A percentile compares a stretch with the other conserved stretches of the same genome.
These are phyloP conservation scores for Pocota personata DNA, from an alignment of 2,888 invertebrate species.

Conservation along the genomic window DNA sequence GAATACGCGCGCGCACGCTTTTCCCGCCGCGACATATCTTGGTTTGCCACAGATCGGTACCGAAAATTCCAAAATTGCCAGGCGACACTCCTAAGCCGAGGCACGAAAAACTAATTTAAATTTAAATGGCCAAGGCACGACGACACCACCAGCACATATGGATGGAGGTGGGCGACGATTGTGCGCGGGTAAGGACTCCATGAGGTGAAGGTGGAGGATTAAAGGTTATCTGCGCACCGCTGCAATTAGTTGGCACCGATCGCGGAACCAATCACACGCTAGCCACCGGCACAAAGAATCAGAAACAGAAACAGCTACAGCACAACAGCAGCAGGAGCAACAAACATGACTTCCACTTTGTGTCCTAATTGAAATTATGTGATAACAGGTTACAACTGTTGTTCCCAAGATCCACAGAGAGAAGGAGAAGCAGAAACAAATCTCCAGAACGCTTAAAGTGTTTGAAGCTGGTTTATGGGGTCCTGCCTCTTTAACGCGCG, in stretches of 20 bases:
- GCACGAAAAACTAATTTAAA: slow-evolving; percentile 81
- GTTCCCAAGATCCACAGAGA: slow-evolving; percentile 39
- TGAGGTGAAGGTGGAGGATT: slow-evolving; percentile 64
- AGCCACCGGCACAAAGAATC: slow-evolving; percentile 53
- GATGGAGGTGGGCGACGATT: slow-evolving; percentile 1
- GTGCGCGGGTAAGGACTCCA: slow-evolving; percentile 20
- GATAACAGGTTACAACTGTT: slow-evolving; percentile 74
- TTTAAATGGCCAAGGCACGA: slow-evolving; percentile 79
- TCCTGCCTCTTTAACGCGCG: slow-evolving; percentile 70
- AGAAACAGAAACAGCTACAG: slow-evolving; percentile 42
- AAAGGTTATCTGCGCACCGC: slow-evolving; percentile 73
- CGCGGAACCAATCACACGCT: slow-evolving; percentile 74
- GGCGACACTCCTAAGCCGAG: slow-evolving; percentile 72
- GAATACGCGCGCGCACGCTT: slow-evolving; percentile 71
- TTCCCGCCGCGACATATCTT: slow-evolving; percentile 33
- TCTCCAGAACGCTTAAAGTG: slow-evolving; percentile 64
- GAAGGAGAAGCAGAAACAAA: background rate
- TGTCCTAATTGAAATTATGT: slow-evolving; percentile 74
- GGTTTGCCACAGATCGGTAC: slow-evolving; percentile 48
- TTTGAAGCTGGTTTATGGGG: slow-evolving; percentile 70
- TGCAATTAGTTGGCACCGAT: slow-evolving; percentile 74
- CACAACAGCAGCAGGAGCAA: slow-evolving; percentile 57
- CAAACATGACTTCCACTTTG: slow-evolving; percentile 73
- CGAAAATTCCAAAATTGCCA: slow-evolving; percentile 66
- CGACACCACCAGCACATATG: slow-evolving; percentile 12